These are phyloP conservation scores for Phataginus tricuspis DNA, from an alignment of 2,797 vertebrate species.

Conservation along the genomic window DNA sequence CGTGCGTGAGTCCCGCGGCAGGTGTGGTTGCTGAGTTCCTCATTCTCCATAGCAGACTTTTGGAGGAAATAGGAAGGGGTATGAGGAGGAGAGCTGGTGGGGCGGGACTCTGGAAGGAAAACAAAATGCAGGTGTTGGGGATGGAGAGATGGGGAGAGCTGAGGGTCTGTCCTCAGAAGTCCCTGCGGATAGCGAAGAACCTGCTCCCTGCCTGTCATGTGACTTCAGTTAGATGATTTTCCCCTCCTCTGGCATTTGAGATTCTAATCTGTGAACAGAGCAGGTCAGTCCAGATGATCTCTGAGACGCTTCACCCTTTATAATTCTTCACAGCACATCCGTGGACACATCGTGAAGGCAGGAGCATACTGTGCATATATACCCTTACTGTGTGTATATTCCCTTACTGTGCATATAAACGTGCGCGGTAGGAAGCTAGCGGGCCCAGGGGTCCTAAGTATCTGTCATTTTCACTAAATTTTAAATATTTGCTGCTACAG, in stretches of 20 bases:
- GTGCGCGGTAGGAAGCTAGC: not conserved
- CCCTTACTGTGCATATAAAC: no score
- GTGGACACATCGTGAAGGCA: not conserved
- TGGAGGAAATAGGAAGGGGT: not conserved
- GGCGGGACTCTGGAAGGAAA: not conserved
- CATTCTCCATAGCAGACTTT: not conserved
- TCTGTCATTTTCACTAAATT: not conserved
- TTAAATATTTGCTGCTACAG: not conserved
- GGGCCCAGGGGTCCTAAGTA: not conserved
- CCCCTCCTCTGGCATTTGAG: not conserved
- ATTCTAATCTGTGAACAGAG: not conserved
- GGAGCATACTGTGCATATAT: no score
- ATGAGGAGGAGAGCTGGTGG: not conserved
- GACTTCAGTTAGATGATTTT: not conserved
- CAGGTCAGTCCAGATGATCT: not conserved
- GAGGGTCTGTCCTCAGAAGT: not conserved
- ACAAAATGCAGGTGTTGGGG: not conserved
- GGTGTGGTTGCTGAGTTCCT: not conserved
- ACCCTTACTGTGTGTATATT: not conserved
- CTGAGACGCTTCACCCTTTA: not conserved
- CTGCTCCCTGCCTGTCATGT: rapidly evolving
- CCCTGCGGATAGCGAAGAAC: not conserved
- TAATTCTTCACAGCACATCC: not conserved
- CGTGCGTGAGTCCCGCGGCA: not conserved
- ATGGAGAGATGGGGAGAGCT: not conserved